Conservation (phyloP, 2,797 vertebrate genomes). For the Meda fulgida region DNA sequence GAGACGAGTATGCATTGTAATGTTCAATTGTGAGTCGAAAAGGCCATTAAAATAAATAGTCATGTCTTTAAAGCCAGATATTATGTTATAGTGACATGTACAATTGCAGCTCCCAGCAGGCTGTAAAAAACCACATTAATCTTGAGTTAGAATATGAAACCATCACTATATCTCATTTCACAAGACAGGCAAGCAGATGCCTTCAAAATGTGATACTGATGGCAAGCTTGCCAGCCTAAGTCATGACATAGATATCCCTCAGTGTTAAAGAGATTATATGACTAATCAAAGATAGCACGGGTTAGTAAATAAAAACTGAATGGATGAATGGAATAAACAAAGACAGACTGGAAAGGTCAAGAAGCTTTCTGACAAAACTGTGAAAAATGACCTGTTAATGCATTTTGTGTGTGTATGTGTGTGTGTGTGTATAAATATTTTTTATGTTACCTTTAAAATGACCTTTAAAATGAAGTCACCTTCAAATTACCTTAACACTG, state of each 20-base stretch:
- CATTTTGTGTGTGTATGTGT: background rate
- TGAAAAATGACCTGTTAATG: background rate
- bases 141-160: conserved; percentile 62
- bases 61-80: conserved; percentile 61
- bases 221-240: conserved; percentile 17
- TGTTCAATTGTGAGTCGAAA: conserved; percentile 59
- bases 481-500: background rate
- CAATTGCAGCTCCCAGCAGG: conserved; percentile 62
- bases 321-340: conserved; percentile 21
- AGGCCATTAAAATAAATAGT: conserved; percentile 62
- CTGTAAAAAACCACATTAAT: conserved; percentile 63
- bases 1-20: conserved; percentile 59
- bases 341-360: background rate
- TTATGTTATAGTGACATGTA: conserved; percentile 63
- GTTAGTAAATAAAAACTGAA: conserved; percentile 29
- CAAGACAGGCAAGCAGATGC: conserved; percentile 55
- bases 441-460: too few relatives aligned
- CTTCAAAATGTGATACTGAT: conserved; percentile 51
- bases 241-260: conserved; percentile 33
- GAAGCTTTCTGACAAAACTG: background rate
- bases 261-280: conserved; percentile 25
- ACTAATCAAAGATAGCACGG: conserved; percentile 34
- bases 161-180: conserved; percentile 48
- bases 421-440: too few relatives aligned
- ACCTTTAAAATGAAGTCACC: background rate